Evolutionary conservation across 2,113 vertebrate genomes (phyloP), one percentile per base, ranked within the genome.

Genomic region (Gambusia affinis): DNA sequence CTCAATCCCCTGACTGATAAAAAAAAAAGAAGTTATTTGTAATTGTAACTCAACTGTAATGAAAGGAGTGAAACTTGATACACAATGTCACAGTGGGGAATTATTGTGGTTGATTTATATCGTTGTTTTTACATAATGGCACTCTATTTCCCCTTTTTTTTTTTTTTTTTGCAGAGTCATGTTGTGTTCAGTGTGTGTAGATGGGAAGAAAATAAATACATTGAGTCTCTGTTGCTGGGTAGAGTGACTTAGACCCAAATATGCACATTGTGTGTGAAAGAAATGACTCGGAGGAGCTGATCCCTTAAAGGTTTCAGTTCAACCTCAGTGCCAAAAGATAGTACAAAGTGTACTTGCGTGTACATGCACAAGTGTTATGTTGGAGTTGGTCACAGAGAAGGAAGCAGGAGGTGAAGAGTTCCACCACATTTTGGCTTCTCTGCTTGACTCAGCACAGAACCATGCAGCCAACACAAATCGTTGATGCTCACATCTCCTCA

Each of bases 381-480:
- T 14, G 4, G 71, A 54, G 19, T 63, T 54, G 67, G 66, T 65
- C 29, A 29, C 1, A 0, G 71, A 64, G 47, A 31, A 73, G 63
- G 74, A 87, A 67, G 60, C 42, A 83, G 69, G 70, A 65, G 67
- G 74, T 79, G 82, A 73, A 67, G 72, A 89, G 61, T 72, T 80
- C 78, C 76, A 1, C 72, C 29, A 67, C 72, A 73, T 68, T 24
- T 81, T 61, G 14, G 44, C 51, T 42, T 80, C 68, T 84, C 54
- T 70, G 12, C 86, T 65, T 90, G 85, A 89, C 77, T 85, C 86
- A 70, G 73, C 72, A 71, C 60, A 57, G 51, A 76, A 69, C n/a
- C 67, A 37, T 71, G 60, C 67, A 76, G 54, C 79, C 62, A 75
- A 73, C 83, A 73, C 60, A 61, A 62, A 65, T 60, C 31, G 22